phyloP scores from a whole-genome alignment of 2,113 vertebrate genomes.

The Pandion haliaetus region DNA sequence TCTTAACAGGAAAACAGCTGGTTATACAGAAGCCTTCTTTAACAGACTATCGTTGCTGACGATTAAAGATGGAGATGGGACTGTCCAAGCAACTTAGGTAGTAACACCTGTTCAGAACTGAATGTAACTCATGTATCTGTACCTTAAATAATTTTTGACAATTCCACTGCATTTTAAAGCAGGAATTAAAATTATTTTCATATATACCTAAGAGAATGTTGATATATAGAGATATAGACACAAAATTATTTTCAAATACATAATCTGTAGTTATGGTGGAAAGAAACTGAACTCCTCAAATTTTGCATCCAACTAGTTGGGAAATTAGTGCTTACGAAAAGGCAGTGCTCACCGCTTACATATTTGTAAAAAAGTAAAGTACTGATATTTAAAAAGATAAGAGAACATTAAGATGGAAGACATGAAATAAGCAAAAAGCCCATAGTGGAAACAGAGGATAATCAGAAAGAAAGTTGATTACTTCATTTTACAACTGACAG shows the following conservation, averaged over 20 bases:
- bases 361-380: neutral
- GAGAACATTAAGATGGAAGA: slow-evolving; percentile 11
- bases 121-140: neutral
- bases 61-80: neutral
- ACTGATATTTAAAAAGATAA: slow-evolving; percentile 16
- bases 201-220: neutral
- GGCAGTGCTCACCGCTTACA: neutral
- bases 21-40: neutral
- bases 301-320: neutral
- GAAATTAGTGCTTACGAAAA: slow-evolving; percentile 6
- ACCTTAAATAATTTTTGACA: neutral
- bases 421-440: slow-evolving; percentile 20
- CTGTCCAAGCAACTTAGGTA: neutral
- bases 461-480: slow-evolving; percentile 73
- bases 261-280: neutral
- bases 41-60: neutral
- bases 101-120: neutral
- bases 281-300: neutral
- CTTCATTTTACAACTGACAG: slow-evolving; percentile 73
- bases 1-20: neutral
- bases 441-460: slow-evolving; percentile 55
- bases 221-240: neutral
- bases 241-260: neutral
- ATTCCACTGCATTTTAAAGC: neutral
- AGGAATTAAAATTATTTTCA: neutral